These are phyloP conservation scores for Microchrysa polita DNA, from an alignment of 2,888 invertebrate genomes.

Conservation along the genomic window DNA sequence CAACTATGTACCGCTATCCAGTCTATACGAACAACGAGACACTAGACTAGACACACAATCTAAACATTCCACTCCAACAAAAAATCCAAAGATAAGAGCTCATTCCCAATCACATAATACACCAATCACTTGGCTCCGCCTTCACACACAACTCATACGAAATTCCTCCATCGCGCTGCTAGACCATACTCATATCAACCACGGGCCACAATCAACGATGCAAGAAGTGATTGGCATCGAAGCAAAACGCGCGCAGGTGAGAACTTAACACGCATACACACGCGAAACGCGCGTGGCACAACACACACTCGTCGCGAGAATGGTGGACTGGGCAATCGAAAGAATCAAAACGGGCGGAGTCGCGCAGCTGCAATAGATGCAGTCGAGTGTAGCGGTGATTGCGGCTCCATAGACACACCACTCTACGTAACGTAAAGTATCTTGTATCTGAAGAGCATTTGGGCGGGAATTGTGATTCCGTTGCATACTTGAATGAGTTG, in stretches of 20 bases:
- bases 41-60: not conserved
- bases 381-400: constrained; percentile 19
- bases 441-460: not conserved
- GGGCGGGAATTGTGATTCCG: not conserved
- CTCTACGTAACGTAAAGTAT: too few species aligned
- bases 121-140: constrained; percentile 23
- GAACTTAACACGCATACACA: not conserved
- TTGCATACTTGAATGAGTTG: not conserved
- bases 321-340: constrained; percentile 10
- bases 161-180: constrained; percentile 18
- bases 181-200: not conserved
- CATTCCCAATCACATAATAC: not conserved
- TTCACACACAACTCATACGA: not conserved
- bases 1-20: not conserved
- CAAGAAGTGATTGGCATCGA: not conserved
- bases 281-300: too few species aligned
- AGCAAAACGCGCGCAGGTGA: constrained; percentile 3
- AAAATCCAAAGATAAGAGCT: constrained; percentile 17
- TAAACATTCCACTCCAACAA: not conserved
- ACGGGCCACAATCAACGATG: constrained; percentile 5
- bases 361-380: constrained; percentile 28
- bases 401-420: too few species aligned
- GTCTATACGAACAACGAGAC: too few species aligned
- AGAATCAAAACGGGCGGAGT: constrained; percentile 46
- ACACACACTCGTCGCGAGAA: not conserved